Evolutionary conservation across 2,113 vertebrate genomes (phyloP), one percentile per base, ranked within the genome.

Genomic region (Ursus arctos): DNA sequence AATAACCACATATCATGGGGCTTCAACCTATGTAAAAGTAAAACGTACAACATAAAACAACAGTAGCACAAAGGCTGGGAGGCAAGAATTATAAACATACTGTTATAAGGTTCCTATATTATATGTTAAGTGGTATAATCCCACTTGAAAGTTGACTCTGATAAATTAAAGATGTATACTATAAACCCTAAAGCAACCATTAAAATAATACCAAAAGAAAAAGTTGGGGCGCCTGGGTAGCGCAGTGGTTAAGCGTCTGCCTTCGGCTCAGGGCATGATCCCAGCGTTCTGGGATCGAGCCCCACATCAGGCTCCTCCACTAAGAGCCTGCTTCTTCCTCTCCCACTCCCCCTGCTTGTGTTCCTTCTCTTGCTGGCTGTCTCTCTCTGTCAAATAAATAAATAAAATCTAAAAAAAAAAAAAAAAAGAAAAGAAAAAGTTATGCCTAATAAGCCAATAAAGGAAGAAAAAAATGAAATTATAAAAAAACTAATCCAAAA

Each of bases 91-190:
- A 47, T 18, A 74, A 91, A 93, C 33, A n/a, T 16, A 80, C 13
- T 88, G 26, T 21, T 74, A 9, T 2, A 67, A 4, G 47, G 28
- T 90, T 86, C 74, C 74, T 95, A 9, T 26, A 55, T 71, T 57
- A 18, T 55, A 67, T 53, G 26, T n/a, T 18, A 86, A 88, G 49
- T 77, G 26, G 36, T 43, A 40, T 88, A 77, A 65, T 22, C 81
- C 10, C 67, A 83, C 36, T 83, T 51, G 49, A 88, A 83, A 76
- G 40, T 28, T 51, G 31, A 90, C 33, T 86, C 47, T 67, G 49
- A 82, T 96, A 74, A 76, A 57, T 67, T 96, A 89, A 84, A 85
- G 15, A 59, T 40, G 22, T 59, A 40, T 80, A 89, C 49, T 86
- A 53, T 51, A 86, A 81, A 59, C 49, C 28, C 24, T 51, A 67